Evolutionary conservation across 1,140 invertebrate genomes (phyloP).

Genomic region (Ceratitis capitata): DNA sequence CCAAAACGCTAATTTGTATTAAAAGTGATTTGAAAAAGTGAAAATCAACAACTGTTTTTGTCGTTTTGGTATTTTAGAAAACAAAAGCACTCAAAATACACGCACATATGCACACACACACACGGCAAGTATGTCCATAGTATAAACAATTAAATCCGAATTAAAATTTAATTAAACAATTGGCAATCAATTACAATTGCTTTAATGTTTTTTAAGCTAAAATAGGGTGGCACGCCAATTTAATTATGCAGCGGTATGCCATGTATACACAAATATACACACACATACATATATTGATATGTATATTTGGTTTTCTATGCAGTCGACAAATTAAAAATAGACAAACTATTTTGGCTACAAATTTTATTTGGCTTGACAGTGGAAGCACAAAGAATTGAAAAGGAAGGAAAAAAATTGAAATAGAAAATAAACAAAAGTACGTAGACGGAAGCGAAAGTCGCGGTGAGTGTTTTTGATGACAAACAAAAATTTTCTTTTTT

Average conservation of each 20-base stretch:
- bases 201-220: constrained; percentile 31
- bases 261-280: not conserved
- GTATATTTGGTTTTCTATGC: not conserved
- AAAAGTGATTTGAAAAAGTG: constrained; percentile 27
- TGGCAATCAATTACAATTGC: constrained; percentile 40
- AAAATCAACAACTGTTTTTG: not conserved
- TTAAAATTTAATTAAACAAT: constrained; percentile 41
- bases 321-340: not conserved
- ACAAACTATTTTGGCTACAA: not conserved
- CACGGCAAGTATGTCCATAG: not conserved
- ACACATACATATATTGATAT: not conserved
- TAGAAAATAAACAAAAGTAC: not conserved
- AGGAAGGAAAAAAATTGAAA: no score
- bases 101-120: not conserved
- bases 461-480: not conserved
- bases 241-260: not conserved
- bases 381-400: no score
- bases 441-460: constrained; percentile 6
- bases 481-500: not conserved
- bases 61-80: not conserved
- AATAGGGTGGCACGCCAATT: not conserved
- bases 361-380: not conserved
- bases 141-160: constrained; percentile 27
- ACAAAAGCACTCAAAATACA: not conserved
- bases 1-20: no score